Evolutionary conservation across 2,888 invertebrate genomes (phyloP), one percentile per base, ranked within the genome.

Genomic region (Euclidia mi): DNA sequence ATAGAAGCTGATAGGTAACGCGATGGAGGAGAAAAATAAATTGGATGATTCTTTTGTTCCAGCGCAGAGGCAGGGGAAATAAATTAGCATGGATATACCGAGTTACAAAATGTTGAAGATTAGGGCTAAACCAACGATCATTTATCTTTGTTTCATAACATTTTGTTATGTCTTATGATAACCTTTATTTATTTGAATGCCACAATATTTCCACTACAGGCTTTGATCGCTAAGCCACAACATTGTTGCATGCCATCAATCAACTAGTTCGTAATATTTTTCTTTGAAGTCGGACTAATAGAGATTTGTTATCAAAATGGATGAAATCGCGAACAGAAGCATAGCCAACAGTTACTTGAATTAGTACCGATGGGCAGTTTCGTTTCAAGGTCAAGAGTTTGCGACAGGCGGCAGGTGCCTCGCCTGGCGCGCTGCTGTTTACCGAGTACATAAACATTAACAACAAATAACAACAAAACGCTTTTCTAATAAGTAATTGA

Each of bases 401-500:
- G 32, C 14, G 31, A 38, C 7, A 37, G 41, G 29, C 14, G 31
- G 37, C 4, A 40, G 38, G 42, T 34, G 32, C 45, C 37, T 41
- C 32, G 40, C 38, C 29, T 15, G 11, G 17, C 49, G 17, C 29
- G 11, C 7, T 47, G 31, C 15, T 48, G 29, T 65, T 56, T 56
- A 45, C 29, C 28, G 41, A 25, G 32, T 9, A 42, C 11, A 53
- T 72, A 65, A 65, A 80, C 65, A 75, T 67, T 71, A 71, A 70
- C 62, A 64, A 68, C 64, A 62, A 71, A 72, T 68, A 80, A 61
- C 50, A 61, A 69, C 56, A 56, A 69, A 74, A 14, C 10, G 72
- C 69, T 73, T 70, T 65, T 62, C 60, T 68, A 70, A 67, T 67
- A 67, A 67, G 50, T 76, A 78, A 79, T 80, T 78, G 76, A 78